These are phyloP conservation scores for Euura lappo DNA, from an alignment of 1,140 invertebrate genomes.

Conservation along the genomic window DNA sequence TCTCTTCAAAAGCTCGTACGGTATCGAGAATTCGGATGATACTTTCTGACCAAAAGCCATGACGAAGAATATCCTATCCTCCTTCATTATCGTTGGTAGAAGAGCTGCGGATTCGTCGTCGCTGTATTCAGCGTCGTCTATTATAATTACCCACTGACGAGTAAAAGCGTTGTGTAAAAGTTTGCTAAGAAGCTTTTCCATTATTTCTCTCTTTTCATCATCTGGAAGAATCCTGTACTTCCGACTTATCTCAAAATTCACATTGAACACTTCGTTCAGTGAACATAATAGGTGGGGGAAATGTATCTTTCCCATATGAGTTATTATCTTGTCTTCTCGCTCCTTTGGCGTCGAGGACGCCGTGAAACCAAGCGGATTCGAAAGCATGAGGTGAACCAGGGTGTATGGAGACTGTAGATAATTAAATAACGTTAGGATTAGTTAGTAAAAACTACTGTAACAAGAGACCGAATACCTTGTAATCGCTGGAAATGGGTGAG, in stretches of 20 bases:
- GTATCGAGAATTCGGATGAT: conserved; percentile 28
- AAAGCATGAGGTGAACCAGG: conserved; percentile 56
- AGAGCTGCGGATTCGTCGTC: conserved; percentile 63
- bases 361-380: conserved; percentile 51
- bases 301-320: conserved; percentile 42
- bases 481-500: conserved; percentile 41
- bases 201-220: conserved; percentile 40
- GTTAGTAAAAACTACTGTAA: background rate
- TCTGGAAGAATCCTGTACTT: conserved; percentile 41
- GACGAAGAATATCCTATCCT: conserved; percentile 43
- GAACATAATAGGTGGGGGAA: conserved; percentile 52
- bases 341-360: conserved; percentile 44
- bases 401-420: conserved; percentile 51
- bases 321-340: conserved; percentile 52
- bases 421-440: conserved; percentile 15
- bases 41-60: conserved; percentile 42
- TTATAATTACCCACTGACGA: conserved; percentile 59
- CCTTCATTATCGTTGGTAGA: conserved; percentile 51
- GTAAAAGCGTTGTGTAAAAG: conserved; percentile 47
- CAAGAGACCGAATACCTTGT: conserved; percentile 43
- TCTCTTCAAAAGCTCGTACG: conserved; percentile 27
- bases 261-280: conserved; percentile 64
- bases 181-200: conserved; percentile 48
- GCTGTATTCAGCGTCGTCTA: conserved; percentile 61
- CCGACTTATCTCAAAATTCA: conserved; percentile 55